Evolutionary conservation across 2,113 vertebrate species (phyloP).

Genomic region (Cathartes aura): DNA sequence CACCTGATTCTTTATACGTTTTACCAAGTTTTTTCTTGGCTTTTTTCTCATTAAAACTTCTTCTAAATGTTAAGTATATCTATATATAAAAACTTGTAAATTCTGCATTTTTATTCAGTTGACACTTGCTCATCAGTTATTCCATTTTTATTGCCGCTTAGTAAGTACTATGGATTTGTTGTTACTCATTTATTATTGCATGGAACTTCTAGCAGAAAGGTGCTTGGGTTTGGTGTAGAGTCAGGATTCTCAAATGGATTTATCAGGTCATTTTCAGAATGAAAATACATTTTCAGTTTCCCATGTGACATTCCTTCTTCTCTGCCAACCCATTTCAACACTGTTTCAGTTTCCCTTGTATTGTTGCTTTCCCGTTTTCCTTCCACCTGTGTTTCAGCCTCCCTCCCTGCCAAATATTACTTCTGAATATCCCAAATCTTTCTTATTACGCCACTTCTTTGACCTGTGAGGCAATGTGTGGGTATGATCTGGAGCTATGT

Average conservation of each 20-base stretch:
- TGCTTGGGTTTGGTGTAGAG: background rate
- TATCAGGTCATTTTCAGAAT: background rate
- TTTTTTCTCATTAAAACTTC: background rate
- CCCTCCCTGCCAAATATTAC: background rate
- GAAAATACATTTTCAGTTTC: background rate
- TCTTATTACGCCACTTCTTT: background rate
- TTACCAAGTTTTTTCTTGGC: background rate
- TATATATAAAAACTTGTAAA: background rate
- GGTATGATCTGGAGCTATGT: background rate
- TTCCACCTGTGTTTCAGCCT: background rate
- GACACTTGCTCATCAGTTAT: background rate
- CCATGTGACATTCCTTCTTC: background rate
- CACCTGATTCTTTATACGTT: background rate
- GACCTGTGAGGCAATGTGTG: background rate
- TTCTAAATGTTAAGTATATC: background rate
- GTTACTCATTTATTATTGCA: background rate
- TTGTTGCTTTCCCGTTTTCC: background rate
- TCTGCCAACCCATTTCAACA: background rate
- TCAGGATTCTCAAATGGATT: background rate
- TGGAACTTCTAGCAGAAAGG: background rate
- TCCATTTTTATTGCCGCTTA: background rate
- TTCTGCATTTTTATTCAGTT: background rate
- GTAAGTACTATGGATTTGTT: background rate
- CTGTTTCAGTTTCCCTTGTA: background rate
- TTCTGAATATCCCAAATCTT: background rate